These are phyloP conservation scores for Gymnothorax reevesii DNA, from an alignment of 2,797 vertebrate genomes.

Conservation along the genomic window DNA sequence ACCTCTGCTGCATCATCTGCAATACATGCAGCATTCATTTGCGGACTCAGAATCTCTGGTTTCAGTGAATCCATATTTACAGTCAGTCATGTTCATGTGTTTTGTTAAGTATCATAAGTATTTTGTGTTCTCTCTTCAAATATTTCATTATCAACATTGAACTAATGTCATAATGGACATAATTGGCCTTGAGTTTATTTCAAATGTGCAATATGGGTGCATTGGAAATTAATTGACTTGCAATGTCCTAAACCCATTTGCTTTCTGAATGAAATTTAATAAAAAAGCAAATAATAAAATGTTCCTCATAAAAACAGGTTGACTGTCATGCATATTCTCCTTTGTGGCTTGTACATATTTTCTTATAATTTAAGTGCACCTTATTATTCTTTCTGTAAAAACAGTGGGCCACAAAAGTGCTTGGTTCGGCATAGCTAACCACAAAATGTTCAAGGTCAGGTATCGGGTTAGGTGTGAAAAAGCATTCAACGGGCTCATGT, in stretches of 20 bases:
- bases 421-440: no score
- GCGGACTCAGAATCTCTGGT: slow-evolving; percentile 72
- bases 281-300: background rate
- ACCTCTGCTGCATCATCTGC: slow-evolving; percentile 79
- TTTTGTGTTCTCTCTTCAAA: background rate
- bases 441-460: no score
- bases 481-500: no score
- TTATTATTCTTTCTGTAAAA: background rate
- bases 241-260: background rate
- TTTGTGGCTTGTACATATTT: slow-evolving; percentile 1
- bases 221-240: background rate
- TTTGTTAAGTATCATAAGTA: background rate
- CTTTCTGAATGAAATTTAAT: background rate
- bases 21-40: slow-evolving; percentile 77
- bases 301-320: background rate
- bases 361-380: background rate
- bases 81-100: background rate
- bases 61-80: slow-evolving; percentile 53
- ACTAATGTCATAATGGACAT: background rate
- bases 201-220: background rate
- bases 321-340: background rate
- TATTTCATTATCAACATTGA: background rate
- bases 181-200: background rate
- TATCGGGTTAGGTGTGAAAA: no score
- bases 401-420: no score